Evolutionary conservation across 2,888 invertebrate species (phyloP).

Genomic region (Thysanoteuthis rhombus): DNA sequence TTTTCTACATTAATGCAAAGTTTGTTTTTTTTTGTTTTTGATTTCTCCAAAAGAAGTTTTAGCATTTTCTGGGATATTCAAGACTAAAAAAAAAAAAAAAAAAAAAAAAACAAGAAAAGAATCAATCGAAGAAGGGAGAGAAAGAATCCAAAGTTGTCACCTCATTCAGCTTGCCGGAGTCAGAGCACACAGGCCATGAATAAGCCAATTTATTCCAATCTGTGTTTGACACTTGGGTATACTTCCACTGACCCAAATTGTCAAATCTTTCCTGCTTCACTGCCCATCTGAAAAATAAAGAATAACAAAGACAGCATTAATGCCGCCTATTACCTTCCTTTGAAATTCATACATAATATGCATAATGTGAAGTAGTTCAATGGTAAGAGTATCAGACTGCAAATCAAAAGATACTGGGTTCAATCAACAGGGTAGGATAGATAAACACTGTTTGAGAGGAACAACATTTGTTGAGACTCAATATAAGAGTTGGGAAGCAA

Average conservation of each 20-base stretch:
- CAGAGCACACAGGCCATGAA: slow-evolving; percentile 65
- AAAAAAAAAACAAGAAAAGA: not conserved
- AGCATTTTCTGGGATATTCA: not conserved
- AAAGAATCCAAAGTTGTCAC: slow-evolving; percentile 40
- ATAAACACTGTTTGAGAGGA: too few relatives aligned
- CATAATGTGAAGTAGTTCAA: not conserved
- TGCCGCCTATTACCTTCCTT: not conserved
- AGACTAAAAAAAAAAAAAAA: not conserved
- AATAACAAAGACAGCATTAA: not conserved
- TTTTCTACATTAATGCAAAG: too few relatives aligned
- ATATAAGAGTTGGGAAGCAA: not conserved
- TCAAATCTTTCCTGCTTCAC: slow-evolving; percentile 66
- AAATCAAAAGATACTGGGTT: not conserved
- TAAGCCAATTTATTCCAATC: slow-evolving; percentile 67
- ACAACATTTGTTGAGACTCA: too few relatives aligned
- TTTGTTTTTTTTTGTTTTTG: too few relatives aligned
- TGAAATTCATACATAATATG: not conserved
- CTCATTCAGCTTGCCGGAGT: slow-evolving; percentile 60
- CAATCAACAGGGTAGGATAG: not conserved
- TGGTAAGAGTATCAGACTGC: too few relatives aligned
- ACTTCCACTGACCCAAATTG: slow-evolving; percentile 67
- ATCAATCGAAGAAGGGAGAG: not conserved
- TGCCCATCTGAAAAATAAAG: slow-evolving; percentile 58
- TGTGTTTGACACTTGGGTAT: slow-evolving; percentile 60
- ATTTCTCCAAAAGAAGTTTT: not conserved